Evolutionary conservation across 92 coral and sea anemone species (phyloP).

Genomic region (Zoanthus gigantus): DNA sequence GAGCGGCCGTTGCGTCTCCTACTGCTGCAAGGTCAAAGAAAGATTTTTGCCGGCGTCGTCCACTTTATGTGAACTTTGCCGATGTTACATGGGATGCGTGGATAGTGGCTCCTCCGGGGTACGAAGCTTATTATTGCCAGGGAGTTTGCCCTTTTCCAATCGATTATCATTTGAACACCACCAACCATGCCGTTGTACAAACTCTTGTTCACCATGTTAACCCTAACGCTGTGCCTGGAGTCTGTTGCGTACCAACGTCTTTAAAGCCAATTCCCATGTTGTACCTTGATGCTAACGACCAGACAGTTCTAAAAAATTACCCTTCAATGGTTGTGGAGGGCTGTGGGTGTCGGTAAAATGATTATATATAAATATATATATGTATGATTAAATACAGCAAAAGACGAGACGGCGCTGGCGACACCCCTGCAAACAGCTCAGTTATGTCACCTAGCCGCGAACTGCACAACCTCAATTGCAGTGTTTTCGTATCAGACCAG

Average conservation of each 20-base stretch:
- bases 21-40: conserved; percentile 22
- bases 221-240: conserved; percentile 76
- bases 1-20: conserved; percentile 43
- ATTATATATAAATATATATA: neutral
- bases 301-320: conserved; percentile 87
- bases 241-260: conserved; percentile 95
- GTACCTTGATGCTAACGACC: conserved; percentile 71
- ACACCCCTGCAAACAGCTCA: neutral
- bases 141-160: conserved; percentile 91
- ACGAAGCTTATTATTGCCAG: conserved; percentile 81
- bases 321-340: conserved; percentile 96
- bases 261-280: conserved; percentile 85
- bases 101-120: conserved; percentile 95
- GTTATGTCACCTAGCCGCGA: conserved; percentile 1
- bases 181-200: conserved; percentile 98
- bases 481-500: neutral
- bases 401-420: conserved; percentile 7
- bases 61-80: conserved; percentile 83
- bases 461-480: conserved; percentile 1
- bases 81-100: conserved; percentile 95
- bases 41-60: conserved; percentile 78
- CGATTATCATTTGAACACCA: conserved; percentile 79
- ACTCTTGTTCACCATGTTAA: conserved; percentile 83
- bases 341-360: conserved; percentile 89
- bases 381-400: neutral